phyloP scores from a whole-genome alignment of 2,113 vertebrate species.

The Gymnogyps californianus region DNA sequence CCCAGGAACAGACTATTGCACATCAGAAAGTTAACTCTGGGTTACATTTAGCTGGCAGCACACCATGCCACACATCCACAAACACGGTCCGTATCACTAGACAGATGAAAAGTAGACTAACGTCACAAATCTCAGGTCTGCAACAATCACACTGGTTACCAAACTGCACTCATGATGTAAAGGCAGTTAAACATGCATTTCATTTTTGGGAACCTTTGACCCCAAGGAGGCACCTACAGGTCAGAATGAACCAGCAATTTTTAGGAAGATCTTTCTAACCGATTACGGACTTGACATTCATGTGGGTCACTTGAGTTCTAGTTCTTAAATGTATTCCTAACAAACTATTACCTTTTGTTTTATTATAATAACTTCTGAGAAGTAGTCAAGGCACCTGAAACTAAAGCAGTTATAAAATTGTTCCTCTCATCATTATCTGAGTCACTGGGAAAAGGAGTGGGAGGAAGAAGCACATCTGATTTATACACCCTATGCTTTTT shows the following conservation, averaged over 20 bases:
- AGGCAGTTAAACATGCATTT: not conserved
- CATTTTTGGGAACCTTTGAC: not conserved
- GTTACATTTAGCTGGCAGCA: not conserved
- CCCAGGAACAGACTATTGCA: not conserved
- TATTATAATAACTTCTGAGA: not conserved
- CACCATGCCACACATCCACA: not conserved
- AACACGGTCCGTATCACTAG: fast-evolving
- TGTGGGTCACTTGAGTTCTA: not conserved
- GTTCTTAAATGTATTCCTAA: not conserved
- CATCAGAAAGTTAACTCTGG: not conserved
- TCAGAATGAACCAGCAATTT: not conserved
- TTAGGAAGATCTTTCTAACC: not conserved
- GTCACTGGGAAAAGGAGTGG: not conserved
- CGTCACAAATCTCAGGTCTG: not conserved
- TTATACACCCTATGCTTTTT: not conserved
- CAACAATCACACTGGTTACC: not conserved
- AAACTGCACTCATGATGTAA: not conserved
- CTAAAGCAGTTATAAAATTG: not conserved
- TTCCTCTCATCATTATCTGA: not conserved
- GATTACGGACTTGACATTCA: not conserved
- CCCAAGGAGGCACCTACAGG: not conserved
- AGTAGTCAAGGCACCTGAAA: not conserved
- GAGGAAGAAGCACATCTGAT: not conserved
- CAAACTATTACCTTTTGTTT: not conserved
- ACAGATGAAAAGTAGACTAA: not conserved